Evolutionary conservation across 1,140 invertebrate species (phyloP), one percentile per base, ranked within the genome.

Genomic region (Drosophila persimilis): DNA sequence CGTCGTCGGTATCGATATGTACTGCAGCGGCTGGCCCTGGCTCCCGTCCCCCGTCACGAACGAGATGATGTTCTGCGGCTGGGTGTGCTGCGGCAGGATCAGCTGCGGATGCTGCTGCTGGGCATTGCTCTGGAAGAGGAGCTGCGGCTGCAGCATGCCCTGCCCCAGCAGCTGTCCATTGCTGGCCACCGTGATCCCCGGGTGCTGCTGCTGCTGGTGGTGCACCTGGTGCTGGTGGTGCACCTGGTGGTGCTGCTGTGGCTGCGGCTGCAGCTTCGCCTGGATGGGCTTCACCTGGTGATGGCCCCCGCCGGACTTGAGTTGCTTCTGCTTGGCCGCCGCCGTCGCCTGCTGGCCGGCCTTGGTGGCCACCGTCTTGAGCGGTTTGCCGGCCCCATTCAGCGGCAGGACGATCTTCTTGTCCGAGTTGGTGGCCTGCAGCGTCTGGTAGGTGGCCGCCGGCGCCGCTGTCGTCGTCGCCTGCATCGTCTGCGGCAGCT

Each of bases 11-110:
- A 91, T 85, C 0, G 90, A 80, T 13, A 91, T 80, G 53, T 91
- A 91, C 31, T 91, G 90, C 6, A 91, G 55, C 5, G 77, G 85
- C 22, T 86, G 83, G 4, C 72, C 73, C 45, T 90, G 85, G 4
- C 73, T 73, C 2, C 89, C 89, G 11, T 90, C 89, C 2, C 79
- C 86, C 1, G 88, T 81, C 3, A 91, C 89, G 62, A 91, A 91
- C 0, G 88, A 86, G 9, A 91, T 88, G 0, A 91, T 86, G 58
- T 91, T 91, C 50, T 90, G 90, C 0, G 89, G 59, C 20, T 80
- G 81, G 6, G 81, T 50, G 35, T 39, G 35, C 26, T 91, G 89
- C 2, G 90, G 78, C 17, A 90, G 57, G 8, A 91, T 61, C n/a
- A 91, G 39, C 15, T 85, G 74, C 2, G 77, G 77, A 3, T 85